Evolutionary conservation across 2,888 invertebrate genomes (phyloP).

Genomic region (Eristalis intricaria): DNA sequence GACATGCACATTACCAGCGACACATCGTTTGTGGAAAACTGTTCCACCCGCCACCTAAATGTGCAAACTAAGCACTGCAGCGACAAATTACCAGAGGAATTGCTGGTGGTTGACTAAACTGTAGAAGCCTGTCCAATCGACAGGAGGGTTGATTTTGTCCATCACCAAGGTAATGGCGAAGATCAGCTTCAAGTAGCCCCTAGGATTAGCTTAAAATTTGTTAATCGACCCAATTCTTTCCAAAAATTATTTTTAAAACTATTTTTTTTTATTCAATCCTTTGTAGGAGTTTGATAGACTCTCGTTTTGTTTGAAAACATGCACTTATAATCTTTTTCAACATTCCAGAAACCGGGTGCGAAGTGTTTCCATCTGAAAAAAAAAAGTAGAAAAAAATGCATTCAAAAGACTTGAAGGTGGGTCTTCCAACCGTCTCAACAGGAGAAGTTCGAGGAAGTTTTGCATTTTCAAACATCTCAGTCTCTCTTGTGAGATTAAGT

Average conservation of each 20-base stretch:
- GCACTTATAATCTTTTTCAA: conserved; percentile 60
- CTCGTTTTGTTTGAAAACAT: conserved; percentile 34
- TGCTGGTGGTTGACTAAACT: conserved; percentile 73
- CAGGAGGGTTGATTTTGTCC: conserved; percentile 48
- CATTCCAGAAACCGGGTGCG: conserved; percentile 67
- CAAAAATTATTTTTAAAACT: conserved; percentile 53
- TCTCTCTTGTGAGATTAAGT: not conserved
- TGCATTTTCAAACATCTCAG: conserved; percentile 31
- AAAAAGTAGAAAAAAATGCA: conserved; percentile 24
- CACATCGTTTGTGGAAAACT: conserved; percentile 84
- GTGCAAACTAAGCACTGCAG: conserved; percentile 73
- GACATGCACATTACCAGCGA: conserved; percentile 82
- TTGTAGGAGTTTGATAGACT: conserved; percentile 71
- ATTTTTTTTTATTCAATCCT: conserved; percentile 17
- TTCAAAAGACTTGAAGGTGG: conserved; percentile 50
- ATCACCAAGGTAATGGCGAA: conserved; percentile 53
- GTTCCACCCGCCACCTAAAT: conserved; percentile 83
- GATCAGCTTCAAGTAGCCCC: conserved; percentile 38
- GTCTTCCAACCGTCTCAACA: conserved; percentile 43
- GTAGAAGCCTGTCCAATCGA: conserved; percentile 56
- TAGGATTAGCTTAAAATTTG: conserved; percentile 67
- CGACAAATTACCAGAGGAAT: conserved; percentile 74
- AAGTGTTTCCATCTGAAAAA: conserved; percentile 40
- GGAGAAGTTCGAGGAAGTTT: conserved; percentile 23
- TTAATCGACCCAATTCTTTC: conserved; percentile 78